These are phyloP conservation scores for Jaculus jaculus DNA, from an alignment of 2,113 vertebrate genomes.

Conservation along the genomic window DNA sequence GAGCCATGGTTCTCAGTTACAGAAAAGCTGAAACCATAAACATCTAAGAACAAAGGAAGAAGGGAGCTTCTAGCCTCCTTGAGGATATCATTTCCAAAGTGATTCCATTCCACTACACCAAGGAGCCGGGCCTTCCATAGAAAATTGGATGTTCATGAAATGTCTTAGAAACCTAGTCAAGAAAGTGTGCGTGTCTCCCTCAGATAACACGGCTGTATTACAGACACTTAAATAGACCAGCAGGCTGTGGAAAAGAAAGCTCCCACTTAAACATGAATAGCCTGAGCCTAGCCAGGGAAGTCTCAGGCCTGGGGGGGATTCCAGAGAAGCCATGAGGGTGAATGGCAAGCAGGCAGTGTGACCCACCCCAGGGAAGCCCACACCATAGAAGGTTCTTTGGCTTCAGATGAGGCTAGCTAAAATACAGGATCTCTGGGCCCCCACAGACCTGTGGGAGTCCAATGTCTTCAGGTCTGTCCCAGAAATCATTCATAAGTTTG, in stretches of 20 bases:
- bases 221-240: not conserved
- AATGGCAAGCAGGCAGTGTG: fast-evolving
- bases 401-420: too few relatives aligned
- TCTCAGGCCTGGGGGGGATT: not conserved
- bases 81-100: not conserved
- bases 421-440: not conserved
- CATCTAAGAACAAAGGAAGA: not conserved
- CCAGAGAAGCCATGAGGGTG: not conserved
- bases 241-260: not conserved
- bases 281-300: not conserved
- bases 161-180: constrained; percentile 57
- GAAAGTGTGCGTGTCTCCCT: constrained; percentile 12
- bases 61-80: not conserved
- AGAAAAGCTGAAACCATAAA: not conserved
- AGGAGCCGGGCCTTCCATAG: constrained; percentile 20
- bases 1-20: not conserved
- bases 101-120: not conserved
- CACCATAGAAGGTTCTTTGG: not conserved
- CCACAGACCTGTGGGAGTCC: not conserved
- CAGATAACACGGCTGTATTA: constrained; percentile 14
- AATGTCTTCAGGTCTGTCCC: fast-evolving
- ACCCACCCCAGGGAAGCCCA: not conserved
- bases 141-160: constrained; percentile 46
- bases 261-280: not conserved
- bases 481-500: not conserved